These are phyloP conservation scores for Agonopterix arenella DNA, from an alignment of 2,888 invertebrate species.

Conservation along the genomic window DNA sequence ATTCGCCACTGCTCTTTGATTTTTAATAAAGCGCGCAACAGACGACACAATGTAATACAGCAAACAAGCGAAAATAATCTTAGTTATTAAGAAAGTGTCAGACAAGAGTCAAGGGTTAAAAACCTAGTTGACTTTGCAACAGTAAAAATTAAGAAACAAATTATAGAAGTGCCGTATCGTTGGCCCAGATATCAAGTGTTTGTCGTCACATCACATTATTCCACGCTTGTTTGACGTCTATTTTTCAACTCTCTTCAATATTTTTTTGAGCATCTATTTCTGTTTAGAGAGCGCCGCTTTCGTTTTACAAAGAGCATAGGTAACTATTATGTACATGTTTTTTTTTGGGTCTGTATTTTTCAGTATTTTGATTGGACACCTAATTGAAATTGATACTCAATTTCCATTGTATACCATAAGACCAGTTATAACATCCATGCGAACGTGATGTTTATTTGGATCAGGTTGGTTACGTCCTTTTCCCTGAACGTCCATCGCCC, in stretches of 20 bases:
- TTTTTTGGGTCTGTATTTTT: not conserved
- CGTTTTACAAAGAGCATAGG: constrained; percentile 38
- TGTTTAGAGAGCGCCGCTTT: constrained; percentile 47
- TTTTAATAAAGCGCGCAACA: too few species aligned
- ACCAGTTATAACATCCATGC: too few species aligned
- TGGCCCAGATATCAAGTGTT: constrained; percentile 52
- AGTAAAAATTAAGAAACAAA: constrained; percentile 24
- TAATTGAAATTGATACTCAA: not conserved
- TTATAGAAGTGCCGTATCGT: constrained; percentile 14
- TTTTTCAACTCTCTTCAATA: constrained; percentile 72
- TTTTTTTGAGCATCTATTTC: constrained; percentile 68
- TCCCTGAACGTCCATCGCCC: too few species aligned
- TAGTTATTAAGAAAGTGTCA: too few species aligned
- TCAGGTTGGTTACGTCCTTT: too few species aligned
- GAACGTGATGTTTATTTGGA: too few species aligned
- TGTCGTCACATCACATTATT: constrained; percentile 60
- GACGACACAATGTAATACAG: too few species aligned
- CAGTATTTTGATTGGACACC: not conserved
- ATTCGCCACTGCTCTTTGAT: too few species aligned
- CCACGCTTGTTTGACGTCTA: constrained; percentile 62
- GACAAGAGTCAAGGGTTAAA: too few species aligned
- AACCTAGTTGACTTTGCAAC: constrained; percentile 3
- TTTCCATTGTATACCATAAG: too few species aligned
- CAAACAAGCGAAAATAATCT: too few species aligned
- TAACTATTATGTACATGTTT: not conserved